Base-by-base conservation (phyloP, 1,140 invertebrate genomes). In the Lepidurus arcticus region DNA sequence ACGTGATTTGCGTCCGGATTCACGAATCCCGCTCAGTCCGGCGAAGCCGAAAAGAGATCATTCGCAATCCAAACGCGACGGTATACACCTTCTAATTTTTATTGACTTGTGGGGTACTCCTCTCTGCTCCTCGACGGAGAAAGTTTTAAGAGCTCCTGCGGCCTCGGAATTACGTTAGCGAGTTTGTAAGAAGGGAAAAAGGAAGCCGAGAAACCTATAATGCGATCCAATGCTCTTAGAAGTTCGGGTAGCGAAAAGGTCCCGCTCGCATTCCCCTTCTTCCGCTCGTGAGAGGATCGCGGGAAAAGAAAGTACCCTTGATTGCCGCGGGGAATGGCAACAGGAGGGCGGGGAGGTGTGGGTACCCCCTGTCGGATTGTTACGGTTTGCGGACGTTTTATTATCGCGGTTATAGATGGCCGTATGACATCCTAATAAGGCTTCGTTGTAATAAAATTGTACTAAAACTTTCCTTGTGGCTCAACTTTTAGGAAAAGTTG, bases 81-180 rank as follows among this genome's bases (percentile, higher is more conserved):
- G 16, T 65, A 65, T n/a, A 65, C 53, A 65, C 16, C 16, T 65
- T 65, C 53, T 65, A 65, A 65, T n/a, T 65, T 65, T 65, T 65
- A 21, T 65, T 65, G 53, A 13, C 21, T 65, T 65, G 1, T n/a
- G 21, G 6, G 3, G 16, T 65, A 65, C 16, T 65, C 21, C n/a
- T 11, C 6, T 65, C 21, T 16, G 53, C 16, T 21, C 0, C 21
- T 65, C 45, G 0, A n/a, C n/a, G 2, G 2, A 4, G 34, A 34
- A 34, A 34, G 34, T 65, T 21, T 65, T 16, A 7, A n/a, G 53
- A 7, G 53, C n/a, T 65, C 53, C 21, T 21, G 6, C 13, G 16
- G 53, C 2, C 13, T 3, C 9, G 53, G 53, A 65, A 65, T 65
- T 65, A n/a, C 53, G 13, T 65, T 65, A 65, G 34, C 1, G 53